Base-by-base conservation (phyloP, 2,113 vertebrate genomes). In the Cololabis saira region DNA sequence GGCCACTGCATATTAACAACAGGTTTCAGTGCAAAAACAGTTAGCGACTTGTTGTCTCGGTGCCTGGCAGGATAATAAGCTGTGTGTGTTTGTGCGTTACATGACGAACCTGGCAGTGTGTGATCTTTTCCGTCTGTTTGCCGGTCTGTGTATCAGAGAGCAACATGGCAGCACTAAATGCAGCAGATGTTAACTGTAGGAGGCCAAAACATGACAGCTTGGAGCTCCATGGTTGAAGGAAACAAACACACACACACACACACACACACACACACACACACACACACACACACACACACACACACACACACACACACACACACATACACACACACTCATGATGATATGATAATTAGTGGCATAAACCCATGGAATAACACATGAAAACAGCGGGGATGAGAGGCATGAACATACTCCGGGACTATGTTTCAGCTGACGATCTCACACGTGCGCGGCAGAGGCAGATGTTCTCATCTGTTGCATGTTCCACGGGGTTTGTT, bases 111-210 rank as follows among this genome's bases (percentile, higher is more conserved):
- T 82, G 87, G 69, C 81, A 70, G 58, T 78, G 33, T 1, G 78
- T 61, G 74, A 68, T 74, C 66, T 64, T 82, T 71, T 85, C 71
- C 81, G 81, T 89, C 78, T 81, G 78, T 89, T 76, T 82, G 71
- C 50, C 50, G 22, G 67, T 67, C 79, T 77, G 81, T 72, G 75
- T 72, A 61, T 67, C 62, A 57, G 52, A 71, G 59, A 74, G 80
- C 56, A 27, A 79, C 83, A 76, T 77, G 79, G 80, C 71, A 71
- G 59, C 37, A 27, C 81, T 90, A 87, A 87, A 80, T 65, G 61
- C 59, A 84, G 94, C 96, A 97, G 96, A 96, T 97, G 95, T 95
- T 95, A 93, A 93, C 92, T 93, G 90, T 93, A 82, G 93, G 94
- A 95, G 94, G 90, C 92, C 92, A 94, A 94, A 92, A 94, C 93